phyloP scores from a whole-genome alignment of 2,113 vertebrate species.

The Alouatta palliata region DNA sequence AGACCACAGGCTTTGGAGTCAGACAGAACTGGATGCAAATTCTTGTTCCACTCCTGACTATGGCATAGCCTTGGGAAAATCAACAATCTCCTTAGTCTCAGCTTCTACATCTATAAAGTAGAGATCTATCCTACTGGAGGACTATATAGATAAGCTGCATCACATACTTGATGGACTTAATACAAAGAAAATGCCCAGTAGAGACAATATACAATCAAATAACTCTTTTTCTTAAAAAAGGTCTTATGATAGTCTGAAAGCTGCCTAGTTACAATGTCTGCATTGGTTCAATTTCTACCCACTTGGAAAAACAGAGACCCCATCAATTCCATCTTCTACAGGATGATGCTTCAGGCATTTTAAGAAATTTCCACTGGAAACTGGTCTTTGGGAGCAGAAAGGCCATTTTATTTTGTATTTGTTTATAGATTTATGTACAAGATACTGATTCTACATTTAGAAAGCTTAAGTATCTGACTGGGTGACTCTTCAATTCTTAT shows the following conservation, averaged over 20 bases:
- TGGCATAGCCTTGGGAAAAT: background rate
- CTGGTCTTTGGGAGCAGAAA: background rate
- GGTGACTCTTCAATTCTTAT: background rate
- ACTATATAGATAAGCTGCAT: background rate
- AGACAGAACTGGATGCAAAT: background rate
- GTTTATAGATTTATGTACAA: background rate
- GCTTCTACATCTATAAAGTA: background rate
- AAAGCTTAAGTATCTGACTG: background rate
- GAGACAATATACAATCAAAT: background rate
- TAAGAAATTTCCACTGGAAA: background rate
- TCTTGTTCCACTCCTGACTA: background rate
- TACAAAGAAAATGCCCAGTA: background rate
- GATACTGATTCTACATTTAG: background rate
- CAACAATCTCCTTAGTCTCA: background rate
- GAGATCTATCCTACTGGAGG: background rate
- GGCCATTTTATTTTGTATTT: background rate
- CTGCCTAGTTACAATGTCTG: background rate
- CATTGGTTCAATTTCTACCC: background rate
- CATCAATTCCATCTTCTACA: background rate
- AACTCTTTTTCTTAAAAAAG: background rate
- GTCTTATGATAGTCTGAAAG: background rate
- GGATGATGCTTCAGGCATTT: background rate
- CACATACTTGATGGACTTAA: background rate
- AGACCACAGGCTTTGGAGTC: background rate
- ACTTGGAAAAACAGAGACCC: background rate